These are phyloP conservation scores for Drosophila rubida DNA, from an alignment of 2,888 invertebrate species.

Conservation along the genomic window DNA sequence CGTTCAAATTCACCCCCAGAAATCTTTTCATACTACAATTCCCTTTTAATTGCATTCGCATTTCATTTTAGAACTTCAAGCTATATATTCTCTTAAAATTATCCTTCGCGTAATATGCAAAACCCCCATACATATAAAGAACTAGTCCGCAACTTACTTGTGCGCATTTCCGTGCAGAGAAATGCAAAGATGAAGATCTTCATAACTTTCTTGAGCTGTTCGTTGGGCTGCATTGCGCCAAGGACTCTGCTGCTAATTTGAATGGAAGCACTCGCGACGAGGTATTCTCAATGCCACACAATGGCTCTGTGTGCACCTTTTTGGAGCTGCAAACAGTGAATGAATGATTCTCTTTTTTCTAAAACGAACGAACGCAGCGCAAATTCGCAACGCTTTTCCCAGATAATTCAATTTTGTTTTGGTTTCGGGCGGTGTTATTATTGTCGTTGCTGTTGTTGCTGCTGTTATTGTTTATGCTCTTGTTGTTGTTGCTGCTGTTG, in stretches of 20 bases:
- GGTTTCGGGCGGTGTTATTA: conserved; percentile 51
- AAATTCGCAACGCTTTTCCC: conserved; percentile 71
- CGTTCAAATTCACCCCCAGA: no score
- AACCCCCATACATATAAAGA: no score
- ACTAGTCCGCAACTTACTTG: no score
- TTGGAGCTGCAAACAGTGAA: conserved; percentile 60
- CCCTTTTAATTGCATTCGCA: no score
- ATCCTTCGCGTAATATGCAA: no score
- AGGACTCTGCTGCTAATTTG: neutral
- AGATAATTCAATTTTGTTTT: conserved; percentile 76
- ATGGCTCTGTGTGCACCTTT: conserved; percentile 48
- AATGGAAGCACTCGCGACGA: neutral
- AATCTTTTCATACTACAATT: no score
- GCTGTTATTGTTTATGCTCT: conserved; percentile 27
- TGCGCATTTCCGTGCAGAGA: conserved; percentile 81
- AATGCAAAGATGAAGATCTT: conserved; percentile 79
- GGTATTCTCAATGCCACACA: neutral
- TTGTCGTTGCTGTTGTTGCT: conserved; percentile 24
- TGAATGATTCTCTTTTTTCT: conserved; percentile 58
- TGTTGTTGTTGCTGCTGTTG: conserved; percentile 29
- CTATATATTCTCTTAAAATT: no score
- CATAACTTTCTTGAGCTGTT: conserved; percentile 65
- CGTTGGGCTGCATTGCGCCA: conserved; percentile 65
- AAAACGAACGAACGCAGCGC: conserved; percentile 47
- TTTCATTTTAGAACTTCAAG: no score